Evolutionary conservation across 2,888 invertebrate genomes (phyloP), one percentile per base, ranked within the genome.

Genomic region (Dryococelus australis): DNA sequence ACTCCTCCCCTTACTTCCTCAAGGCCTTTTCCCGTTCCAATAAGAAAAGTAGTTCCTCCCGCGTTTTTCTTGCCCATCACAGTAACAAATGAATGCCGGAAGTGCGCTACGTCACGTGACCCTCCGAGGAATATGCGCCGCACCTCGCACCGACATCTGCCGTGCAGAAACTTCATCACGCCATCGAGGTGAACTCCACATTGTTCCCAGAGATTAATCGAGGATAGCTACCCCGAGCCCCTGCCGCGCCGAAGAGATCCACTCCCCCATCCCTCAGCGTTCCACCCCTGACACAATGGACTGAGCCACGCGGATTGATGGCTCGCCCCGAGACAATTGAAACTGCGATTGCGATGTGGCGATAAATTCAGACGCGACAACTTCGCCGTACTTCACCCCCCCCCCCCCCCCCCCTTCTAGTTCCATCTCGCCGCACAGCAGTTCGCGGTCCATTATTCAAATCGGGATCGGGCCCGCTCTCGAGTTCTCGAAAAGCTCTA

Each of bases 341-440:
- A 65, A 65, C 65, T 65, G 65, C 65, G 65, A 65, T 65, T 65
- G 65, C 65, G 65, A 65, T n/a, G 65, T 65, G 65, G 65, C 65
- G 65, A 65, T 65, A 65, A 65, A 65, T 65, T n/a, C 65, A 3
- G 8, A 8, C n/a, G 24, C 65, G 65, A 65, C 65, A 65, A 65
- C 65, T 65, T 65, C 65, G 65, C 65, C 65, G n/a, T 16, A 65
- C 65, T 24, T n/a, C 65, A 0, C 65, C 16, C 24, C 20, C n/a
- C 65, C 65, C 12, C 6, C 2, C 8, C 0, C 20, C 65, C 65
- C 65, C 65, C 5, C 65, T 65, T 20, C n/a, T n/a, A n/a, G n/a
- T n/a, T n/a, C 65, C 65, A 65, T n/a, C 65, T 20, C 65, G 8
- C 65, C 24, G 65, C 65, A n/a, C 65, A n/a, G 65, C 51, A 20